A percentile compares a stretch with the other conserved stretches of the same genome.
Conservation (phyloP, 2,113 vertebrate genomes). For the Erinaceus europaeus region DNA sequence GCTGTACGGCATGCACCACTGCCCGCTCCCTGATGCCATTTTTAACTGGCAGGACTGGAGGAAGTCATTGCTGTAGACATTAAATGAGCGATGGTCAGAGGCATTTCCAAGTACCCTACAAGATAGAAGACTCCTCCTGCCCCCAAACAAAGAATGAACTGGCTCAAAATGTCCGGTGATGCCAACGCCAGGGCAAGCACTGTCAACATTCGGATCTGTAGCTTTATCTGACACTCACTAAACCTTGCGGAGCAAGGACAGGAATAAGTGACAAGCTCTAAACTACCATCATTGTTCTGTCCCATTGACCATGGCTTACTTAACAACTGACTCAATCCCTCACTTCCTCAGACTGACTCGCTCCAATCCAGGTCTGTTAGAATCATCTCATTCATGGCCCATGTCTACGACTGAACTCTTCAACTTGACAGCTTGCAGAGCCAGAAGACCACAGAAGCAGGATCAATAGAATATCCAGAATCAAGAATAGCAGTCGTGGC, state of each 20-base stretch:
- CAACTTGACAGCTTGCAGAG: neutral
- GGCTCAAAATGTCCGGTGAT: neutral
- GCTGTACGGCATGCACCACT: too few species aligned
- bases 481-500: neutral
- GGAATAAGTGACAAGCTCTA: neutral
- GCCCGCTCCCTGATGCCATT: too few species aligned
- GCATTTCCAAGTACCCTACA: fast-evolving
- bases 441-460: constrained; percentile 8
- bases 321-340: too few species aligned
- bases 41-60: neutral
- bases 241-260: neutral
- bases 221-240: neutral
- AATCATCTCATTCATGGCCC: neutral
- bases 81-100: fast-evolving
- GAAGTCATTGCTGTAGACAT: neutral
- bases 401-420: neutral
- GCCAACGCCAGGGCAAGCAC: neutral
- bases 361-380: neutral
- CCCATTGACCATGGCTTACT: neutral
- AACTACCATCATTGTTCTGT: neutral
- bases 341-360: neutral
- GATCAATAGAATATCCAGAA: neutral
- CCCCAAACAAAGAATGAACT: neutral
- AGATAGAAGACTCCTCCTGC: fast-evolving
- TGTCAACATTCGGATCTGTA: neutral